Base-by-base conservation (phyloP, 2,888 invertebrate genomes). In the Saturnia pavonia region DNA sequence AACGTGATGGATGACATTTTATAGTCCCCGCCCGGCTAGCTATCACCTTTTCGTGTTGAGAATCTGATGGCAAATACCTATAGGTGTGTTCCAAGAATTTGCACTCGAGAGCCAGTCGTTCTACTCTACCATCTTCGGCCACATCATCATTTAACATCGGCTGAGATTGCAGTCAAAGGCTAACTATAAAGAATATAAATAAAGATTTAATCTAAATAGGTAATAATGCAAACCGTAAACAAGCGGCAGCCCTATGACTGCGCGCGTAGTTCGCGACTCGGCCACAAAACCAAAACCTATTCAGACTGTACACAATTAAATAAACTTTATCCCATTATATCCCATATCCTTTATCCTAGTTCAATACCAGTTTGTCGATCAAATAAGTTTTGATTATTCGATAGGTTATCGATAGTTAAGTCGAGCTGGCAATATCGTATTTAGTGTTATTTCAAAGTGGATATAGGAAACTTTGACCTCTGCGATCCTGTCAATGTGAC, bases 201-300 rank as follows among this genome's bases (percentile, higher is more conserved):
- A 27, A 14, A 14, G 1, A 11, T 57, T 25, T 57, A 12, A 25
- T 57, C 4, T 14, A 57, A 57, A 27, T 12, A 60, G 14, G 57
- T 27, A 60, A 48, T 48, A 27, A 68, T 25, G 11, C 25, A 68
- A 45, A n/a, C 25, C 65, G 45, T 54, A 45, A 54, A 54, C 40
- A 40, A 11, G 65, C 48, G 72, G 43, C 72, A 77, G 48, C 77
- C 76, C 77, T 76, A 71, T 12, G 19, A 19, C 57, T 48, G 67
- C 69, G 69, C 60, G 69, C 70, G 71, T 54, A 69, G 63, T 63
- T 69, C 72, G 73, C 72, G 70, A 71, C 71, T 65, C 40, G 16
- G 19, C 65, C 65, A 65, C 40, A 65, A 40, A 2, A 60, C 14
- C 14, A n/a, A n/a, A 19, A 34, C 9, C n/a, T 19, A 65, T 40